Base-by-base conservation (phyloP, 2,797 vertebrate genomes). In the Semotilus atromaculatus region DNA sequence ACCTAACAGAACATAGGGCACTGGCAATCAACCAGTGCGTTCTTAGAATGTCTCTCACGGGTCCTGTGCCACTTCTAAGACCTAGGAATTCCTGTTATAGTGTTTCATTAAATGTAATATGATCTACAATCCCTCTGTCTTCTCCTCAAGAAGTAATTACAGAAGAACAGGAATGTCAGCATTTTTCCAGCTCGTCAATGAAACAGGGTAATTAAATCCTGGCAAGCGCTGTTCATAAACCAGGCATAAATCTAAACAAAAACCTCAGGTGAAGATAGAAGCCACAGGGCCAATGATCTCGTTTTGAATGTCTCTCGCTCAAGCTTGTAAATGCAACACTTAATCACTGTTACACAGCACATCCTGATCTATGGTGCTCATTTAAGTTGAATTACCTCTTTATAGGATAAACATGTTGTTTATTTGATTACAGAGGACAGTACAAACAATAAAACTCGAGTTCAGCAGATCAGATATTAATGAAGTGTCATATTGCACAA, bases 41-140 rank as follows among this genome's bases (percentile, higher is more conserved):
- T 85, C 77, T 84, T 86, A 82, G 51, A 34, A 60, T 67, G 48
- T 83, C 72, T 84, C 53, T 85, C 75, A 79, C n/a, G 34, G 67
- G 55, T 84, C 67, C 62, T 84, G 77, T 48, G 80, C 58, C 43
- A 53, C 58, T 29, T 85, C 18, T 45, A 19, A 82, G 73, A 79
- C 48, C 80, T 40, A 43, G 26, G 45, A 82, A 80, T 72, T 88
- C 82, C 58, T 64, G 72, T 82, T 87, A 84, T 73, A 77, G 74
- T 60, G 53, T 85, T 85, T 86, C 70, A 89, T 88, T 86, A 84
- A 82, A 77, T 84, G 18, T 34, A 70, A 68, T 76, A 66, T 81
- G 80, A 89, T 55, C n/a, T 77, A 64, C 74, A 79, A 67, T 77
- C 70, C 78, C 36, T 60, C 55, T 75, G 21, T 74, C 74, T 75